Percentiles rank a stretch among this genome's conserved stretches.
phyloP scores from a whole-genome alignment of 2,113 vertebrate species.

The Pelmatolapia mariae region DNA sequence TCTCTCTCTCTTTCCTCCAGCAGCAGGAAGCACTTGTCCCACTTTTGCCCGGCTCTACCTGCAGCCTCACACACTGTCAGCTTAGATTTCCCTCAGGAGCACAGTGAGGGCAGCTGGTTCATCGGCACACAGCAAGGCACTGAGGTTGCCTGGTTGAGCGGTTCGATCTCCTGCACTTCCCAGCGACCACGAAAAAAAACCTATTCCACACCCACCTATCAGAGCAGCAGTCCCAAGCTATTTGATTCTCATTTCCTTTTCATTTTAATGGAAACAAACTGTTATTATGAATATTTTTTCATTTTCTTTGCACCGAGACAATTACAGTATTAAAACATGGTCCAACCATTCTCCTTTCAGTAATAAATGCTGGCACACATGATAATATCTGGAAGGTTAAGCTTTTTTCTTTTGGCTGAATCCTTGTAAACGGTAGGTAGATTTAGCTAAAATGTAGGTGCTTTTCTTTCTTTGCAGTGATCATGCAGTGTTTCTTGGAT shows the following conservation, averaged over 20 bases:
- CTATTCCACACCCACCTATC: neutral
- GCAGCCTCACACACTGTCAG: slow-evolving; percentile 31
- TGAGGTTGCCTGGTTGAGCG: neutral
- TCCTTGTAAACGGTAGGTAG: neutral
- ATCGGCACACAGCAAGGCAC: neutral
- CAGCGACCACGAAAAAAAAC: neutral
- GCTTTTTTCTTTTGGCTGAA: neutral
- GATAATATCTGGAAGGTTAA: neutral
- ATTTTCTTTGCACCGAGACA: neutral
- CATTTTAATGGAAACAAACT: neutral
- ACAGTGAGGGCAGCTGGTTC: neutral
- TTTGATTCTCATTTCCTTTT: neutral
- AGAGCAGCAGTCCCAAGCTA: neutral
- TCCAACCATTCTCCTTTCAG: neutral
- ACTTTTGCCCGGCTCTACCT: slow-evolving; percentile 28
- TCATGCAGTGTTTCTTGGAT: neutral
- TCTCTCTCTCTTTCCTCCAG: neutral
- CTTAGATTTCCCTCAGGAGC: slow-evolving; percentile 19
- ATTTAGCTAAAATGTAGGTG: neutral
- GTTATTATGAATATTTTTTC: neutral
- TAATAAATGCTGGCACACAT: neutral
- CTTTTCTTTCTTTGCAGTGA: neutral
- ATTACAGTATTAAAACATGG: neutral
- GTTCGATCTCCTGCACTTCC: neutral
- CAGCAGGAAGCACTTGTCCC: slow-evolving; percentile 32